phyloP scores from a whole-genome alignment of 2,113 vertebrate species.

The Lichenostomus cassidix region DNA sequence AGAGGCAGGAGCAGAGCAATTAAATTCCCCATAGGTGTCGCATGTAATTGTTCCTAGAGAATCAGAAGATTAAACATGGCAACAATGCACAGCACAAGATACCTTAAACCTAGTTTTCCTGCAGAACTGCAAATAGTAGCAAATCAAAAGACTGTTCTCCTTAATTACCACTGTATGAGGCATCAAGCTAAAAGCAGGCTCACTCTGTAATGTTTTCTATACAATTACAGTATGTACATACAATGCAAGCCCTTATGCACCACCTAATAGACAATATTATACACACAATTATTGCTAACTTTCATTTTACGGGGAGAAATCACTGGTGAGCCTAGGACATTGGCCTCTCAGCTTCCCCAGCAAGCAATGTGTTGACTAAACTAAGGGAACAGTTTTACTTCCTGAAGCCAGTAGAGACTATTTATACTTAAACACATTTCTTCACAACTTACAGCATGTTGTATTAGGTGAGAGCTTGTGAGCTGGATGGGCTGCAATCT shows the following conservation, averaged over 20 bases:
- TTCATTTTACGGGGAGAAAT: slow-evolving; percentile 69
- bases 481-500: slow-evolving; percentile 57
- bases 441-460: slow-evolving; percentile 67
- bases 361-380: slow-evolving; percentile 68
- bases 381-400: slow-evolving; percentile 75
- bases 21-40: slow-evolving; percentile 78
- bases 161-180: slow-evolving; percentile 84
- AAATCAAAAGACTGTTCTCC: slow-evolving; percentile 81
- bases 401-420: slow-evolving; percentile 69
- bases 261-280: slow-evolving; percentile 79
- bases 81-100: slow-evolving; percentile 78
- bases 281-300: slow-evolving; percentile 67
- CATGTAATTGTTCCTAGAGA: slow-evolving; percentile 74
- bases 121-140: slow-evolving; percentile 80
- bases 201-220: slow-evolving; percentile 82
- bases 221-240: slow-evolving; percentile 75
- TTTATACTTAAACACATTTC: slow-evolving; percentile 79
- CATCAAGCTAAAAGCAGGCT: slow-evolving; percentile 81
- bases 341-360: slow-evolving; percentile 70
- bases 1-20: slow-evolving; percentile 76
- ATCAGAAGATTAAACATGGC: slow-evolving; percentile 78
- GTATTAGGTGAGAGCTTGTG: slow-evolving; percentile 60
- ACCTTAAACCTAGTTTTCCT: slow-evolving; percentile 78
- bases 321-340: slow-evolving; percentile 67
- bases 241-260: slow-evolving; percentile 74